Evolutionary conservation across 2,113 vertebrate species (phyloP), one percentile per base, ranked within the genome.

Genomic region (Cebus imitator): DNA sequence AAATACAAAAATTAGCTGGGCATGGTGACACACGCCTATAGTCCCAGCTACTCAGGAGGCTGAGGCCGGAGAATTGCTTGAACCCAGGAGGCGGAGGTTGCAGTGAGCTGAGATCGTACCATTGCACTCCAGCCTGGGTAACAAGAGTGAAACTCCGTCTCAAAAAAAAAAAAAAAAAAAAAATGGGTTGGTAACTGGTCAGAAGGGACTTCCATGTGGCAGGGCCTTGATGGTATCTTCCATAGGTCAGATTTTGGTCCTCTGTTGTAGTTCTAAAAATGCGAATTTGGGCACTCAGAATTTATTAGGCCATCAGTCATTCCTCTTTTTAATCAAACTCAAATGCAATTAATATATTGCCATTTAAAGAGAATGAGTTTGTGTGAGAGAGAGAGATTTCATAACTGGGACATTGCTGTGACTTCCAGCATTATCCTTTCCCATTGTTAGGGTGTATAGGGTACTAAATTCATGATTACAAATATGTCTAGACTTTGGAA

Each of bases 401-500:
- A 81, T 94, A 68, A 66, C 52, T 95, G 40, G 16, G 66, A 64
- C 87, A 61, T 92, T 94, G 79, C 14, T 80, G 10, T 94, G 55
- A n/a, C 50, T 95, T 91, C 64, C 32, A 84, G 64, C 17, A 5
- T 35, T 79, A 20, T 73, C 8, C 8, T 68, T 70, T 96, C 37
- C 35, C 40, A 90, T 95, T 55, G 66, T 76, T 13, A 92, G 70
- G 58, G n/a, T n/a, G 30, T 13, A 89, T 76, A 50, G n/a, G 80
- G 1, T 86, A 6, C 55, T 85, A 79, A 92, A 57, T 94, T 72
- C 37, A 6, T 92, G 48, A 81, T 89, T 85, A 35, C 40, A 82
- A 72, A 58, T 94, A 57, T 79, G 43, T 80, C 43, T 96, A n/a
- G 14, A 61, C 8, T 94, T 94, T 32, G 30, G 32, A 94, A 91